Base-by-base conservation (phyloP, 2,113 vertebrate species). In the Callocephalon fimbriatum region DNA sequence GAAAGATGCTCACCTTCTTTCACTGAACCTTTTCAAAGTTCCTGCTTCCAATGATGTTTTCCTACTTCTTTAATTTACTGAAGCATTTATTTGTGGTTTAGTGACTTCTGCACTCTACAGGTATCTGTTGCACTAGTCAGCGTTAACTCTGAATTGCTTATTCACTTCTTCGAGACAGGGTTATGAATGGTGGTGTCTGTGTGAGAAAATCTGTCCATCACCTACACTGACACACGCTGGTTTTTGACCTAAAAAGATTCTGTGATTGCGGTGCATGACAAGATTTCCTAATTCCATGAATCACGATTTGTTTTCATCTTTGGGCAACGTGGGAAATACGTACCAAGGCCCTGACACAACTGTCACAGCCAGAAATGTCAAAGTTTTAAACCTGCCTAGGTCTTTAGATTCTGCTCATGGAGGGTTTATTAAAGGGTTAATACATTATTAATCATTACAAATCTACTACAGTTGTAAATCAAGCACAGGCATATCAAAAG, bases 181-280 rank as follows among this genome's bases (percentile, higher is more conserved):
- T 48, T 61, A 48, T 56, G 37, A 78, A 51, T 13, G 47, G 25
- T 7, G 4, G 16, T 35, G 42, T 29, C 48, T 51, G 21, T 73
- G 26, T 32, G n/a, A 92, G 38, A 88, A 67, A 76, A 79, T 27
- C 50, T 47, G 14, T 85, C 65, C 14, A 15, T 74, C 38, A 37
- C 62, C 56, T 75, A 20, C 50, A 40, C 1, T 63, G 56, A 78
- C 22, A 72, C 0, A 0, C 29, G 38, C 4, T 35, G 16, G 0
- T 9, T 85, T 93, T 79, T 78, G 56, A 32, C 12, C 65, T 67
- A 58, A 85, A 85, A 63, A 45, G 74, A 42, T n/a, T 90, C 35
- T 47, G 4, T 63, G 58, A 62, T 26, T 83, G 48, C 27, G 66
- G 32, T 25, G 25, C 40, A n/a, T 16, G 6, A 83, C 21, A 18